Evolutionary conservation across 2,113 vertebrate genomes (phyloP), one percentile per base, ranked within the genome.

Genomic region (Elephas maximus): DNA sequence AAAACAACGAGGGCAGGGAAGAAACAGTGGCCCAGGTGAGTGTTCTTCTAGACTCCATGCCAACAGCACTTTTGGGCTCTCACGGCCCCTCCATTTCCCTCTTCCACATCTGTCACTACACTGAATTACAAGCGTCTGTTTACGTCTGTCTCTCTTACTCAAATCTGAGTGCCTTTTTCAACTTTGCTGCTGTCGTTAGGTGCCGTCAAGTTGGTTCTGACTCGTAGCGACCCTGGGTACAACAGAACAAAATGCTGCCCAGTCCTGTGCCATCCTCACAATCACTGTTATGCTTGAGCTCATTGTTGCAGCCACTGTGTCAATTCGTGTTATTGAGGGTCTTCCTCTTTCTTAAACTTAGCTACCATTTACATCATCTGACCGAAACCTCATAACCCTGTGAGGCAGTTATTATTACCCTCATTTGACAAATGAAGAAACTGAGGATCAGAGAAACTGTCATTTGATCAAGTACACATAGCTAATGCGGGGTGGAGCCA

Each of bases 371-470:
- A 33, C 30, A 53, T 48, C 21, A 51, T 5, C 45, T 48, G 91
- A 88, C 51, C 78, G 44, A 77, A 71, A 65, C 76, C 62, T 60
- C 69, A 4, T 9, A 41, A 74, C 62, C 44, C 21, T 0, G 0
- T 73, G 28, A 73, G 33, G 21, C 21, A 14, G 41, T 51, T 63
- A 14, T 2, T 15, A 53, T 23, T 28, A 65, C 21, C 57, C 37
- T 87, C 83, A 65, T 74, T 76, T 45, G 69, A 95, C 18, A 71
- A 81, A 63, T 28, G 14, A 85, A 80, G 63, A 92, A 60, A 91
- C 30, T 4, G 63, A 73, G 71, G 37, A 45, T 96, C 62, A 81
- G 53, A 91, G 62, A 79, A n/a, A 62, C 65, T 41, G 44, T 41
- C 48, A 6, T 53, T 28, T 23, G 53, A 10, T 41, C 20, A 26